Conservation (phyloP, 2,797 vertebrate species). For the Triplophysa bombifrons region DNA sequence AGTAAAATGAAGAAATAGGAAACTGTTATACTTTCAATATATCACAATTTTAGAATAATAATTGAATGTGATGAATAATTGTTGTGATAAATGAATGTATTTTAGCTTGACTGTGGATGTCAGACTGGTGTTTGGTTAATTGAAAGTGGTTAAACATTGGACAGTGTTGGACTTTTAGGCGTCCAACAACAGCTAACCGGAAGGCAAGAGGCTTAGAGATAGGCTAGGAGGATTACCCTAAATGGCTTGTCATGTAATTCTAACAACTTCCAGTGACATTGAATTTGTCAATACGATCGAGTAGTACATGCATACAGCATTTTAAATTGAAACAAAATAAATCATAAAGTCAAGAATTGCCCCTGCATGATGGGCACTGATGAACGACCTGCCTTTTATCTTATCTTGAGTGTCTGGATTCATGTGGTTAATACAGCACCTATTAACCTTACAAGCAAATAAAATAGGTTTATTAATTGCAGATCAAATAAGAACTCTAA, state of each 20-base stretch:
- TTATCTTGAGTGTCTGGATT: neutral
- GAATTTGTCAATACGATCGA: neutral
- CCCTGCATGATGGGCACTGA: neutral
- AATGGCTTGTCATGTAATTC: neutral
- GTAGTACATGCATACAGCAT: neutral
- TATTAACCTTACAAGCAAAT: neutral
- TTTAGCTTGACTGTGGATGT: neutral
- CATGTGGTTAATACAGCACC: neutral
- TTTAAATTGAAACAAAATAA: conserved; percentile 6
- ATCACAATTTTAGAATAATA: neutral
- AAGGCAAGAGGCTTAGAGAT: neutral
- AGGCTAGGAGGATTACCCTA: conserved; percentile 17
- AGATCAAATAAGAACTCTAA: neutral
- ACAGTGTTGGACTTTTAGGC: too few relatives aligned
- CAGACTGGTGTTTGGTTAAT: neutral
- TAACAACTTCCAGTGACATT: conserved; percentile 13
- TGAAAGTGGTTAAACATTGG: neutral
- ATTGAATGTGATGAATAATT: neutral
- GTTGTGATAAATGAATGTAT: neutral
- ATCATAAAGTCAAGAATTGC: neutral
- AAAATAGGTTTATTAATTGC: neutral
- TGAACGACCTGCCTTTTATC: neutral
- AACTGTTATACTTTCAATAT: too few relatives aligned
- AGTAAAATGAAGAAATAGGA: too few relatives aligned
- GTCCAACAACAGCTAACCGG: neutral